phyloP scores from a whole-genome alignment of 2,113 vertebrate genomes.

The Anoura caudifer region DNA sequence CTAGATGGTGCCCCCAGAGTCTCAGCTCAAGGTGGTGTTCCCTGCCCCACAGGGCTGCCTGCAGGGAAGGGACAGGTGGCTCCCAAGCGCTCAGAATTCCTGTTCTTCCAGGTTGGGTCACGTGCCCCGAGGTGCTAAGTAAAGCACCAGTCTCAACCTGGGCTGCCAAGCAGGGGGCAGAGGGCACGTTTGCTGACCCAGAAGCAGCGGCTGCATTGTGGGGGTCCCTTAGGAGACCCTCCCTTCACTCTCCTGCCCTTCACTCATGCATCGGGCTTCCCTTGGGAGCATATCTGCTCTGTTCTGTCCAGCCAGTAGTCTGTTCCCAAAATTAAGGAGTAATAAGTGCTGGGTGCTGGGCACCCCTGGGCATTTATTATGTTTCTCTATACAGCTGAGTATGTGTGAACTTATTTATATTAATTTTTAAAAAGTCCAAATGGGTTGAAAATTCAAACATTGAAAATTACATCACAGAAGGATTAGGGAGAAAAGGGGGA shows the following conservation, averaged over 20 bases:
- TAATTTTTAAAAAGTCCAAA: background rate
- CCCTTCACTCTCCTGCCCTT: background rate
- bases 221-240: background rate
- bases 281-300: background rate
- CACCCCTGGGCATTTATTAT: background rate
- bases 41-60: background rate
- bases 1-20: background rate
- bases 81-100: background rate
- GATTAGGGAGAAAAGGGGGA: no score
- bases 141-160: background rate
- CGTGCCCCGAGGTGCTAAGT: fast-evolving
- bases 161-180: background rate
- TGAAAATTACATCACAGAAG: background rate
- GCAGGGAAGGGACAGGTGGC: background rate
- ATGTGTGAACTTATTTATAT: background rate
- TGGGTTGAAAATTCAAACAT: background rate
- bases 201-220: background rate
- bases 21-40: background rate
- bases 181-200: background rate
- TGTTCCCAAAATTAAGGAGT: background rate
- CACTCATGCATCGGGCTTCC: background rate
- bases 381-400: background rate
- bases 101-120: background rate
- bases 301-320: background rate
- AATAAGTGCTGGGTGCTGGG: background rate